Base-by-base conservation (phyloP, 2,113 vertebrate genomes). In the Tor tambroides region DNA sequence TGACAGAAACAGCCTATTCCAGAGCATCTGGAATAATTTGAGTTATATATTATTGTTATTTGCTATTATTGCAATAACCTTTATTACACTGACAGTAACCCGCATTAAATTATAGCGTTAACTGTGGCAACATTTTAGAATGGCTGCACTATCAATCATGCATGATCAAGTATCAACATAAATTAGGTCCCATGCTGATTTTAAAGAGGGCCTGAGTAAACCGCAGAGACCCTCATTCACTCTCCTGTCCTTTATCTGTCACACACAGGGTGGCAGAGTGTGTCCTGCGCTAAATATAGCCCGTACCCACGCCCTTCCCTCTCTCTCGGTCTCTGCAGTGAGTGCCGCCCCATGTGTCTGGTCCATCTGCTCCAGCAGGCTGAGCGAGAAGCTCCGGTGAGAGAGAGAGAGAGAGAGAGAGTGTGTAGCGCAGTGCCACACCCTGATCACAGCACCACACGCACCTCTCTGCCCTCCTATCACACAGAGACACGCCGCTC, bases 231-330 rank as follows among this genome's bases (percentile, higher is more conserved):
- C 80, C 41, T 12, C 15, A 26, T 28, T 83, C 26, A 83, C 26
- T 12, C 12, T 69, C 41, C 61, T 67, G 61, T 46, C 61, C 61
- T 49, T 30, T 83, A 28, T 61, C 38, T 49, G 80, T 65, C 61
- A 69, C 63, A 71, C 80, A 83, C 32, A 81, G 35, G 38, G 32
- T 65, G 23, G 59, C 61, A 91, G 92, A 90, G 92, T 90, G 89
- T 89, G 89, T 92, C 89, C 86, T 76, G 84, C 10, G 91, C 92
- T 93, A 93, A 93, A 94, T 91, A 94, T 93, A 94, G 92, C 80
- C 43, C 1, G 1, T 75, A 72, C 81, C 46, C 65, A 83, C 86
- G 32, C 81, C 46, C 87, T 63, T 38, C 32, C 35, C 43, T 46
- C 41, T 38, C 38, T 46, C 43, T 80, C 32, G n/a, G 46, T 54